Percentiles rank a stretch among this genome's conserved stretches.
Conservation (phyloP, 1,140 invertebrate species). For the Pseudoatta argentina region DNA sequence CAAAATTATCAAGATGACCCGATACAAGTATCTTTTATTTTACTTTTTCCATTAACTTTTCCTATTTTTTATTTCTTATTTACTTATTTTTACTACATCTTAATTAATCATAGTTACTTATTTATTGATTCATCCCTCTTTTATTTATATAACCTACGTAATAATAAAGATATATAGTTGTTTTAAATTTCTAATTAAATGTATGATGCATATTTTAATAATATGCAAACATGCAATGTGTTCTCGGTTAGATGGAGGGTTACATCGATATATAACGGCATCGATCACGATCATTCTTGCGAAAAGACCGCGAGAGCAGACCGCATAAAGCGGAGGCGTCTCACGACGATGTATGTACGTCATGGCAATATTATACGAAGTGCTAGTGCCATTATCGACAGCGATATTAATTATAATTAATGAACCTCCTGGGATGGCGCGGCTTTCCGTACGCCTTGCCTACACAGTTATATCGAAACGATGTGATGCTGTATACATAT, state of each 20-base stretch:
- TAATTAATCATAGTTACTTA: constrained; percentile 15
- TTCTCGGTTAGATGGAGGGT: constrained; percentile 7
- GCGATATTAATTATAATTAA: constrained; percentile 75
- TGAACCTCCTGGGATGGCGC: constrained; percentile 33
- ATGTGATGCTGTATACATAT: neutral
- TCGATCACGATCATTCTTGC: constrained; percentile 44
- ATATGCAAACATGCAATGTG: neutral
- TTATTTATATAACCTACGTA: neutral
- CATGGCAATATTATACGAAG: constrained; percentile 49
- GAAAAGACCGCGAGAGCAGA: constrained; percentile 34
- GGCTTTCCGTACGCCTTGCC: constrained; percentile 38
- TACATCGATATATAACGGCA: neutral
- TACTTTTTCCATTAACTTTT: neutral
- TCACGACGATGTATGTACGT: constrained; percentile 36
- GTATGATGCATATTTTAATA: neutral
- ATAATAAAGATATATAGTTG: neutral
- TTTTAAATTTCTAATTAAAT: neutral
- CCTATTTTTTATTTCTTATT: neutral
- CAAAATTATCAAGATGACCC: neutral
- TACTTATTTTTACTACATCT: neutral
- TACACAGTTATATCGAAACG: constrained; percentile 49
- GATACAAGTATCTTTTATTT: neutral
- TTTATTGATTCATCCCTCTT: neutral
- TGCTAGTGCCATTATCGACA: constrained; percentile 65
- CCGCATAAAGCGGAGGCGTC: constrained; percentile 49